Evolutionary conservation across 2,113 vertebrate species (phyloP), one percentile per base, ranked within the genome.

Genomic region (Emydura subglobosa): DNA sequence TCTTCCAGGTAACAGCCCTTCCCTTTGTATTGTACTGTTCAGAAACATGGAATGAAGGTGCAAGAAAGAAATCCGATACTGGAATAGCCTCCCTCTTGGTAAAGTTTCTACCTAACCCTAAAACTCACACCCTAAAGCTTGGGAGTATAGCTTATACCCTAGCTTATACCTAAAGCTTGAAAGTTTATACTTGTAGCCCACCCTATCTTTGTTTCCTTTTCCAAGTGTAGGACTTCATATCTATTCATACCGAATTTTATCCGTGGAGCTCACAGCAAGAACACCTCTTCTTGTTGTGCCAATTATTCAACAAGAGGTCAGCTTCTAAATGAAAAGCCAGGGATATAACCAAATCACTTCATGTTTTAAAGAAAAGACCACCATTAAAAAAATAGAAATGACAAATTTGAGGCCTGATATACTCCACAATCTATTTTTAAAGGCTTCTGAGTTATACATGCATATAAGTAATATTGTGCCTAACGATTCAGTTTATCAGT

Each of bases 31-130:
- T 7, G 7, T 29, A 5, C 14, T 79, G 21, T 83, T 91, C 50
- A 90, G 53, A 19, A 76, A 79, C 6, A 86, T 0, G 0, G 6
- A 57, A 92, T 44, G 13, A 87, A 0, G 81, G 54, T 12, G 1
- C 34, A 94, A 91, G 86, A 90, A 91, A 79, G 1, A 0, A 92
- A 61, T 31, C 13, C 21, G 84, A 53, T 53, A 61, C 7, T 51
- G 50, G 2, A 87, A 51, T 7, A 92, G 6, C 44, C 2, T 34
- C 14, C 1, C 83, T 47, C 72, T 1, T 81, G 79, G 24, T 27
- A n/a, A 54, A 12, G 53, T 19, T 84, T 79, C 29, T 74, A 7
- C 1, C 16, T 78, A 79, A 10, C 78, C 2, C 1, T 47, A 27
- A 85, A 42, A 29, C 61, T 65, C 31, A 17, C 16, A 31, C 6